Conservation (phyloP, 2,888 invertebrate genomes). For the Dolichomitus sp. region DNA sequence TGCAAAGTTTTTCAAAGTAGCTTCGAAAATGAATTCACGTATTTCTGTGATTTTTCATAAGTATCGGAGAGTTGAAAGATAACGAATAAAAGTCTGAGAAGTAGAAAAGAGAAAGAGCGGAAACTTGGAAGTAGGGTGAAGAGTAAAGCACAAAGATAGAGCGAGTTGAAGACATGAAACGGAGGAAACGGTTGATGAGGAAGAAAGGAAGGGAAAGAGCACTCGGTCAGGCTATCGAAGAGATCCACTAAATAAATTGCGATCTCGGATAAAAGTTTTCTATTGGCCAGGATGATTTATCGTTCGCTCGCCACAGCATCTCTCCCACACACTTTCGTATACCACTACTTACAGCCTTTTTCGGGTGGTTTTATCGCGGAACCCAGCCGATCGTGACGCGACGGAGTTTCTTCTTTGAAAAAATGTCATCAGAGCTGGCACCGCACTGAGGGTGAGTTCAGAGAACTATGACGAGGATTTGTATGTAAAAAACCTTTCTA, state of each 20-base stretch:
- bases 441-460: neutral
- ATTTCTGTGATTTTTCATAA: conserved; percentile 2
- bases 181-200: conserved; percentile 41
- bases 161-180: conserved; percentile 29
- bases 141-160: conserved; percentile 29
- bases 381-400: conserved; percentile 23
- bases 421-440: neutral
- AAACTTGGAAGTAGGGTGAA: conserved; percentile 24
- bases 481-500: neutral
- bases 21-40: neutral
- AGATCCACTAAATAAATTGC: conserved; percentile 63
- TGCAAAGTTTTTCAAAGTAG: neutral
- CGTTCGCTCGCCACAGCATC: conserved; percentile 25
- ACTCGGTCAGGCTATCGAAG: conserved; percentile 39
- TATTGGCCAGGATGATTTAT: conserved; percentile 59
- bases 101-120: conserved; percentile 11
- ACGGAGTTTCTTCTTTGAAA: conserved; percentile 13
- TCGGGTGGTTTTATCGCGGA: conserved; percentile 22
- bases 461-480: conserved; percentile 31
- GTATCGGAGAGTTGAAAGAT: neutral
- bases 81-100: conserved; percentile 5
- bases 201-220: conserved; percentile 27
- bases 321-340: conserved; percentile 7
- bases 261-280: conserved; percentile 56
- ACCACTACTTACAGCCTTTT: conserved; percentile 27